Evolutionary conservation across 2,113 vertebrate species (phyloP).

Genomic region (Rhegmatorhina hoffmannsi): DNA sequence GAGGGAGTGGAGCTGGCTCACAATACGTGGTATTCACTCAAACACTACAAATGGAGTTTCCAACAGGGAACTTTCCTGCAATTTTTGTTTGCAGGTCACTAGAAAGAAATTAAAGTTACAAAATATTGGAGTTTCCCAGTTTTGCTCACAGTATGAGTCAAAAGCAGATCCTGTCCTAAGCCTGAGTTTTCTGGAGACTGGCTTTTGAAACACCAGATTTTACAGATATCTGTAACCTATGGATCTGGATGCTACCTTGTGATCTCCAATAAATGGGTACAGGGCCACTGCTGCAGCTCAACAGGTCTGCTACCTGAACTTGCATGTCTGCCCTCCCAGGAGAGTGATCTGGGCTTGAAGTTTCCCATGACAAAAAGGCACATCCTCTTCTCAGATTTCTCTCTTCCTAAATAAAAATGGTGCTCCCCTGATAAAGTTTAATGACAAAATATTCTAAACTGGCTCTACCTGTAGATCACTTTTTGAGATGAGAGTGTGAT

Average conservation of each 20-base stretch:
- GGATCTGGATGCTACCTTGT: background rate
- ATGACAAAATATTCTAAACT: background rate
- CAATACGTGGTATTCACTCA: background rate
- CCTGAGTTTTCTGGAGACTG: background rate
- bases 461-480: background rate
- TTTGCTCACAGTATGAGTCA: constrained; percentile 2
- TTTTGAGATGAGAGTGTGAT: background rate
- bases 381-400: background rate
- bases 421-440: background rate
- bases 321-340: background rate
- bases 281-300: background rate
- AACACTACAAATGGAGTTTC: background rate
- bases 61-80: background rate
- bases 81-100: constrained; percentile 3
- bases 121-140: constrained; percentile 13
- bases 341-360: background rate
- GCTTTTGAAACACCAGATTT: background rate
- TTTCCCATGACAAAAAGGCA: background rate
- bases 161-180: background rate
- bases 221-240: background rate
- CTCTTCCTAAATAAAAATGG: background rate
- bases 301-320: background rate
- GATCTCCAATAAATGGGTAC: background rate
- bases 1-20: background rate
- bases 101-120: background rate